Base-by-base conservation (phyloP, 2,797 vertebrate genomes). In the Melanotaenia parkinsoni region DNA sequence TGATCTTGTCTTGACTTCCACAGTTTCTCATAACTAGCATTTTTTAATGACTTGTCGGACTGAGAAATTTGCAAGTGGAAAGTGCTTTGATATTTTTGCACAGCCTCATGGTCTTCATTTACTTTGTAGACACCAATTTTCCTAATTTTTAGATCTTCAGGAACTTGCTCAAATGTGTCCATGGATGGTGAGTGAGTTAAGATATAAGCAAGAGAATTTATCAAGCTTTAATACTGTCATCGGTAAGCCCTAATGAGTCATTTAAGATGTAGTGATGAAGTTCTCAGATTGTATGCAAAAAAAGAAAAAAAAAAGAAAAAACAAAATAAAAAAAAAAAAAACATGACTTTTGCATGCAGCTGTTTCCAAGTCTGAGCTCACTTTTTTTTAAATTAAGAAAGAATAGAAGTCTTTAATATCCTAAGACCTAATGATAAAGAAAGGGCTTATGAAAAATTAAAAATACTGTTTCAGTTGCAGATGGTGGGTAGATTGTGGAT, bases 71-170 rank as follows among this genome's bases (percentile, higher is more conserved):
- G 30, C 24, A 67, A 72, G 40, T 33, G 45, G 37, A 51, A 58
- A 62, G 51, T 58, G 14, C 63, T 58, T 77, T 72, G 58, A 77
- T 67, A 50, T 65, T 18, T 70, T 66, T 65, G 57, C 26, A 60
- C 51, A 70, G 56, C 5, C 61, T 59, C 28, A 61, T 28, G 60
- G 67, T 9, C 37, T 64, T 43, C 35, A 7, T 22, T 26, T 76
- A 5, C n/a, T 67, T 77, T 35, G 32, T 33, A 33, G 32, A 33
- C 32, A 33, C 32, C 32, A 33, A 33, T 33, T 33, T 33, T 4
- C 32, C 6, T 33, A 33, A 33, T 33, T 33, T 33, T 33, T 33
- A 68, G 33, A 47, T 30, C 35, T 37, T 61, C 33, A 72, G 58
- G 62, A 45, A 58, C 63, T 77, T 35, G 59, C 18, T 67, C 58